Base-by-base conservation (phyloP, 2,888 invertebrate species). In the Cyclophora albipunctata region DNA sequence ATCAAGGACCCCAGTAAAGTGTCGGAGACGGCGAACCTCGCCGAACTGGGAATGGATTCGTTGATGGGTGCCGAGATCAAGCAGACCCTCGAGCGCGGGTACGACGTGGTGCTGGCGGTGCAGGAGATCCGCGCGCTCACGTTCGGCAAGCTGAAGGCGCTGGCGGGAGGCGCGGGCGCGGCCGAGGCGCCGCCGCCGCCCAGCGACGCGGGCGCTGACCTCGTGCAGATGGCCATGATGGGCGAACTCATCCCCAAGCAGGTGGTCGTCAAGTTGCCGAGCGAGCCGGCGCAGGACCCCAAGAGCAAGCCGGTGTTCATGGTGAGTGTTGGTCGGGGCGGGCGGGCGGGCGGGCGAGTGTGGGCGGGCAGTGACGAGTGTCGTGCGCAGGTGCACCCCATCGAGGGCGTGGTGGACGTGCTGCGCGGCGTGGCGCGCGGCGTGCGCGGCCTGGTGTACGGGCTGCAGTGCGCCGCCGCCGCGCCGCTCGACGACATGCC, bases 11-110 rank as follows among this genome's bases (percentile, higher is more conserved):
- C 93, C 0, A 92, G 91, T 62, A 93, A 94, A 55, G 91, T 98
- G 37, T 77, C 95, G 55, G 90, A 92, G 43, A 91, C 91, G 35
- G 92, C 95, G 3, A 94, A 94, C 43, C 88, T 99, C 45, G 96
- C 97, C 35, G 99, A 99, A 80, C 91, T 99, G 42, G 99, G 99
- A 55, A 96, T 99, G 93, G 99, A 99, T 78, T 98, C 98, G 2
- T 88, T 99, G 62, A 99, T 99, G 99, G 98, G 98, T 45, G 98
- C 99, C 2, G 99, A 99, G 90, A 97, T 99, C 72, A 98, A 98
- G 80, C 98, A 98, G 84, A 96, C 96, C 0, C 86, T 98, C 49
- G 98, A 98, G 80, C 91, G 98, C 51, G 96, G 95, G 71, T 98
- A 95, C 84, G 98, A 99, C 80, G 85, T 98, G 52, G 93, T 96